Conservation (phyloP, 2,888 invertebrate genomes). For the Crioceris asparagi region DNA sequence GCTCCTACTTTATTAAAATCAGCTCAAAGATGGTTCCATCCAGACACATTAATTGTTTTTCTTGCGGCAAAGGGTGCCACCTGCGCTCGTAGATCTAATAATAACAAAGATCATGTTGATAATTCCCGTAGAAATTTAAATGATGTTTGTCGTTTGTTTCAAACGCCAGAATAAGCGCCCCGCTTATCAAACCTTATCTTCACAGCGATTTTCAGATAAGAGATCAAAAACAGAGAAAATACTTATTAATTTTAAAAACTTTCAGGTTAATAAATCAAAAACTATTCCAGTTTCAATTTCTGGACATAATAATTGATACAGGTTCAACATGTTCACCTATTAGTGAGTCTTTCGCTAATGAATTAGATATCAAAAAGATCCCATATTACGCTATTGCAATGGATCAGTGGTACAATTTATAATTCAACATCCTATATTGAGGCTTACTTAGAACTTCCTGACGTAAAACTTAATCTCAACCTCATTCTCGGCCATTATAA, state of each 20-base stretch:
- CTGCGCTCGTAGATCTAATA: too few relatives aligned
- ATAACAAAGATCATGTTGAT: too few relatives aligned
- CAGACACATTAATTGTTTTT: too few relatives aligned
- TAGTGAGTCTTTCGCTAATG: background rate
- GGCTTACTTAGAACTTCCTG: background rate
- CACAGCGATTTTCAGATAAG: too few relatives aligned
- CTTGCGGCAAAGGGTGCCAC: too few relatives aligned
- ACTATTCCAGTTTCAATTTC: background rate
- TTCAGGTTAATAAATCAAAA: background rate
- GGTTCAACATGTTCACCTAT: background rate
- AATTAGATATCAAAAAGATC: background rate
- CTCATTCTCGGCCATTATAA: background rate
- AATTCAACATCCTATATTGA: background rate
- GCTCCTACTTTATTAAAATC: constrained; percentile 12
- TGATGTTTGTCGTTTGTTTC: too few relatives aligned
- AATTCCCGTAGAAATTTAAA: too few relatives aligned
- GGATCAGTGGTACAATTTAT: background rate
- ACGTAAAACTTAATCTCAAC: background rate
- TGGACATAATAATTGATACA: background rate
- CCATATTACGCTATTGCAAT: background rate
- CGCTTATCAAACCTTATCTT: too few relatives aligned
- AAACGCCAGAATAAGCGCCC: too few relatives aligned
- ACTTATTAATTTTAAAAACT: background rate
- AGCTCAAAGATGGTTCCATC: constrained; percentile 16
- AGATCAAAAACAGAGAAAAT: too few relatives aligned